Base-by-base conservation (phyloP, 2,888 invertebrate species). In the Erebia palarica region DNA sequence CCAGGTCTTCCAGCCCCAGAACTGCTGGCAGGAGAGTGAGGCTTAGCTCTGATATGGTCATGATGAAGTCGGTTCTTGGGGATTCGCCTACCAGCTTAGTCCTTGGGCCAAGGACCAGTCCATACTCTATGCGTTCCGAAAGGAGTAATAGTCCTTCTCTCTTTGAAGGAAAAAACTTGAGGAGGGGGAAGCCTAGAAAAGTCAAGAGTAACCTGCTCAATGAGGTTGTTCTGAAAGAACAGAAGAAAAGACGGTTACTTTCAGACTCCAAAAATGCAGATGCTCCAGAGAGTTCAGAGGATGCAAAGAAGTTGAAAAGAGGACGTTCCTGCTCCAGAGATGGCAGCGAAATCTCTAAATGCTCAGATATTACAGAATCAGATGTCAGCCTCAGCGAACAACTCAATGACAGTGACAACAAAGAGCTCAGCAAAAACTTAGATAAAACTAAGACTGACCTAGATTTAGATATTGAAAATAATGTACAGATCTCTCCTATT, bases 101-200 rank as follows among this genome's bases (percentile, higher is more conserved):
- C 49, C 79, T 90, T 18, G 93, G 92, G 1, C 86, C 92, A 51
- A 85, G 93, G 16, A 93, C 92, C 72, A 95, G 94, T 80, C 95
- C 95, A n/a, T 95, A 95, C 79, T 93, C 94, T 53, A 95, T 95
- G 82, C 88, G 95, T 72, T 94, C 95, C 11, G 95, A 95, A 78
- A 91, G 94, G 73, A 93, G 94, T 78, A 92, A 92, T 76, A 94
- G 94, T 74, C 94, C 94, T 64, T 90, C 92, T 74, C 79, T 90
- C 65, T 85, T 88, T 68, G 94, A 94, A 75, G 92, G 92, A 42
- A 94, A 95, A 75, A 94, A 94, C 73, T 87, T 96, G 69, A 90
- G 96, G 67, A 96, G 96, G 83, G 96, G 96, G 0, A 96, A 95
- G 81, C 94, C 95, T 61, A 92, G 95, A 70, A 95, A 95, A 85